Base-by-base conservation (phyloP, 2,797 vertebrate species). In the Mastacembelus armatus region DNA sequence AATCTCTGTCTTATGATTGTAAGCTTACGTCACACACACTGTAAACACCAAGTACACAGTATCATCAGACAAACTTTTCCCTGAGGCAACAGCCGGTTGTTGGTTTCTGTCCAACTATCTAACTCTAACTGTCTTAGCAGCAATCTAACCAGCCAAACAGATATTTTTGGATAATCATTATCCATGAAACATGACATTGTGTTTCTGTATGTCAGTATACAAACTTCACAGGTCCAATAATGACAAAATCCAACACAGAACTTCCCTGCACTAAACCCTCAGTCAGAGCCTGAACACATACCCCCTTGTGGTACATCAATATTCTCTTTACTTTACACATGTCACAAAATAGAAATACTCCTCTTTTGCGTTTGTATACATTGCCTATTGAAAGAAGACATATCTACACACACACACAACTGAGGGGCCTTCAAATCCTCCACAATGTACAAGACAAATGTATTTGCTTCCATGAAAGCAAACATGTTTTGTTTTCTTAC, bases 251-350 rank as follows among this genome's bases (percentile, higher is more conserved):
- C 63, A 79, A 78, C 58, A 78, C 68, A 80, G 60, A 72, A 78
- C 80, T 72, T 83, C 66, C 71, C 82, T 86, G 83, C 78, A 77
- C 69, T 59, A 22, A 75, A 56, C 78, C 78, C 84, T 76, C 86
- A 49, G 65, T 51, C 79, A 84, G 81, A 84, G 74, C 86, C 88
- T 78, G 81, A 49, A 66, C 54, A 62, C 66, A 15, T 61, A 63
- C 89, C 90, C 91, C 90, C 91, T 86, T 90, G 91, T 91, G 91
- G 90, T 85, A 85, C 88, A 86, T 88, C 84, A 62, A 86, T 84
- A 88, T 65, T 85, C 78, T 89, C 76, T 85, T 73, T 71, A 74
- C 83, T 88, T 86, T 90, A 88, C 85, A 90, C 71, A 56, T 66
- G 56, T 80, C 86, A 80, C 74, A 88, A 85, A 84, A 85, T 79